These are phyloP conservation scores for Oceanodroma tethys DNA, from an alignment of 2,113 vertebrate genomes.

Conservation along the genomic window DNA sequence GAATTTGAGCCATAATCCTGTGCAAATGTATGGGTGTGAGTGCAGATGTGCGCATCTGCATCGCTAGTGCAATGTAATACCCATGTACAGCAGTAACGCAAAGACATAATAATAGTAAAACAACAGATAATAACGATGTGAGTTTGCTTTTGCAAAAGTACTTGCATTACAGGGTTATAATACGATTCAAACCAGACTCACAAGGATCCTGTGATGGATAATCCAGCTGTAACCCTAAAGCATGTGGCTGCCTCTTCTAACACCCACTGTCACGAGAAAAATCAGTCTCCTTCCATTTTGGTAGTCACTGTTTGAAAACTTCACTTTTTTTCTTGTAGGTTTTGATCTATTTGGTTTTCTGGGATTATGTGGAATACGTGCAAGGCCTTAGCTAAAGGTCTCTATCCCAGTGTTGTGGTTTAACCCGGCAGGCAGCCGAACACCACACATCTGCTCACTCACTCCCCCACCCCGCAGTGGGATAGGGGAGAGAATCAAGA, in stretches of 20 bases:
- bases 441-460: no score
- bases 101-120: not conserved
- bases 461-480: no score
- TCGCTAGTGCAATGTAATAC: not conserved
- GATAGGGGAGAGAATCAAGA: no score
- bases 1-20: slow-evolving; percentile 1
- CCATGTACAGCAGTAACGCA: rapidly evolving
- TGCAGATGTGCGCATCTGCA: not conserved
- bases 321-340: not conserved
- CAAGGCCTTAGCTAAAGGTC: not conserved
- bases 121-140: not conserved
- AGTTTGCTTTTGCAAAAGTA: not conserved
- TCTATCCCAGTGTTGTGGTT: no score
- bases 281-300: not conserved
- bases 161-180: not conserved
- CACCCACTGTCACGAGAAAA: not conserved
- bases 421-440: no score
- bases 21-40: not conserved
- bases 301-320: not conserved
- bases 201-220: not conserved
- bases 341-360: not conserved
- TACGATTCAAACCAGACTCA: not conserved
- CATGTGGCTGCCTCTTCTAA: not conserved
- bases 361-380: not conserved
- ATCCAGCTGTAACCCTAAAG: not conserved